Evolutionary conservation across 2,888 invertebrate genomes (phyloP).

Genomic region (Therioaphis trifolii): DNA sequence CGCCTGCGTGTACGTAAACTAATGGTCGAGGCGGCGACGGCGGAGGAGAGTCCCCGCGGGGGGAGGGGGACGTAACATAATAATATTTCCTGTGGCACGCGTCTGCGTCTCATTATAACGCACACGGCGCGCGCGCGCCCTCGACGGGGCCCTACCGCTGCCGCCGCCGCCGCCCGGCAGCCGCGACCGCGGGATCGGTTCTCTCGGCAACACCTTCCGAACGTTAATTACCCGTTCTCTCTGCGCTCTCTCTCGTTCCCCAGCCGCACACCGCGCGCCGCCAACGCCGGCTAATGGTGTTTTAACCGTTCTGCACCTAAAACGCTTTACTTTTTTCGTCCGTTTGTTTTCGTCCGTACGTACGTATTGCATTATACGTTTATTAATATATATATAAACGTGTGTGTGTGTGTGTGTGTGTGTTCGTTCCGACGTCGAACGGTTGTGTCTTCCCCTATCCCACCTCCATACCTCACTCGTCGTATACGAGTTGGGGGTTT

Average conservation of each 20-base stretch:
- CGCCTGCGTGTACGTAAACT: background rate
- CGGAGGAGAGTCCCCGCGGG: background rate
- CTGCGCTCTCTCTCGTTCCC: background rate
- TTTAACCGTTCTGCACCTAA: slow-evolving; percentile 26
- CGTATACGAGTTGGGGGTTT: too few relatives aligned
- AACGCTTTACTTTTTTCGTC: background rate
- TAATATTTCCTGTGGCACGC: slow-evolving; percentile 63
- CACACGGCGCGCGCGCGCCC: background rate
- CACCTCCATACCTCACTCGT: too few relatives aligned
- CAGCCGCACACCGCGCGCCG: too few relatives aligned
- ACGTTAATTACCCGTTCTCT: slow-evolving; percentile 55
- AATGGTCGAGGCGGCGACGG: background rate
- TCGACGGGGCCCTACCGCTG: background rate
- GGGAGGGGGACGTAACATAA: slow-evolving; percentile 26
- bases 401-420: too few relatives aligned
- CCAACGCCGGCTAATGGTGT: slow-evolving; percentile 31
- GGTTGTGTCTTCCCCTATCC: too few relatives aligned
- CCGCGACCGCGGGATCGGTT: slow-evolving; percentile 40
- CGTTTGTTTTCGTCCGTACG: background rate
- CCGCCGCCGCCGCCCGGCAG: background rate
- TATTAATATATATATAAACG: too few relatives aligned
- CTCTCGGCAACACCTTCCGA: slow-evolving; percentile 46
- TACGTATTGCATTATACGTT: too few relatives aligned
- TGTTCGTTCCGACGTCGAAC: too few relatives aligned
- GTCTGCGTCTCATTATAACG: slow-evolving; percentile 62